These are phyloP conservation scores for Apostichopus parvimensis DNA, from an alignment of 35 echinoderm and acorn worm genomes.

Conservation along the genomic window DNA sequence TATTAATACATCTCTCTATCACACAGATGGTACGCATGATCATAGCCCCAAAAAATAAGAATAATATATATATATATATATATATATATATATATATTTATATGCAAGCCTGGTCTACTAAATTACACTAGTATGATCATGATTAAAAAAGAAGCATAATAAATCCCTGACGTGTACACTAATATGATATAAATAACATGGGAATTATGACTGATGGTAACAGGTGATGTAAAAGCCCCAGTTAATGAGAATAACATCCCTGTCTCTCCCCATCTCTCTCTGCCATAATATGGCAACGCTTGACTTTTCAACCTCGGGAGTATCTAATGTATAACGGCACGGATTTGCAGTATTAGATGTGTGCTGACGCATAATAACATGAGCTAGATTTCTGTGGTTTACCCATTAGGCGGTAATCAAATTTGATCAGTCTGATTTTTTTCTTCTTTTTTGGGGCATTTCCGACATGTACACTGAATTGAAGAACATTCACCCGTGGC, in stretches of 20 bases:
- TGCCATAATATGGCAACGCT: slow-evolving; percentile 6
- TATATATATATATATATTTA: no score
- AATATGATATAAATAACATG: no score
- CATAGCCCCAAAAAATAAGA: no score
- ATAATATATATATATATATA: no score
- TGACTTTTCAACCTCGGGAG: slow-evolving; percentile 2
- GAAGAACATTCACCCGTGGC: neutral
- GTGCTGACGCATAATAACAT: slow-evolving; percentile 31
- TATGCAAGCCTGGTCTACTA: no score
- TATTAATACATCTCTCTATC: no score
- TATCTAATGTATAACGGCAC: neutral
- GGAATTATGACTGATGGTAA: slow-evolving; percentile 10
- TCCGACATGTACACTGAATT: neutral
- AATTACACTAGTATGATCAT: no score
- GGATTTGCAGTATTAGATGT: neutral
- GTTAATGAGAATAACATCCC: slow-evolving; percentile 14
- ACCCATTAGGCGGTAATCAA: neutral
- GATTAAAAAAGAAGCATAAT: no score
- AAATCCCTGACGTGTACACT: no score
- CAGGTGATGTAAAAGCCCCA: slow-evolving; percentile 4
- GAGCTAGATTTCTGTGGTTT: neutral
- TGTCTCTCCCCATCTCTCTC: neutral
- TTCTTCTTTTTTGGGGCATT: neutral
- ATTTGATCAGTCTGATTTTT: neutral
- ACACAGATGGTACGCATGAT: no score